A percentile compares a stretch with the other conserved stretches of the same genome.
Conservation (phyloP, 2,888 invertebrate genomes). For the Drosophila peninsularis region DNA sequence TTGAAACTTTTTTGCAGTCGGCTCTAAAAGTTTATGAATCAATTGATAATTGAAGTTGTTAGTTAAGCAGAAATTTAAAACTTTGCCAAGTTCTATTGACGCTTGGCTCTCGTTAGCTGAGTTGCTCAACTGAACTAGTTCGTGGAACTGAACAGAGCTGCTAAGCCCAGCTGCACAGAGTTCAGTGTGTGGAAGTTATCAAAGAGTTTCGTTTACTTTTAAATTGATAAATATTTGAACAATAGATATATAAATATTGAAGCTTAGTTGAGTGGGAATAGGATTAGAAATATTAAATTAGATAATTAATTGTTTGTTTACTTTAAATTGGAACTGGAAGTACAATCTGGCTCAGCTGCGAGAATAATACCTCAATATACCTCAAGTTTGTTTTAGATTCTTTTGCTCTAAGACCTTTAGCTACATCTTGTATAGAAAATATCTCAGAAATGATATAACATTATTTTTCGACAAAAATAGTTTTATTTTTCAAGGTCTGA, state of each 20-base stretch:
- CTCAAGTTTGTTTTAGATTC: not conserved
- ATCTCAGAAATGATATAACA: not conserved
- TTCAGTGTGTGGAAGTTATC: too few species aligned
- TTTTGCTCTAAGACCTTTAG: not conserved
- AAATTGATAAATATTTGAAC: not conserved
- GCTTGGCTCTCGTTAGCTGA: slow-evolving; percentile 1
- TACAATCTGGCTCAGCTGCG: not conserved
- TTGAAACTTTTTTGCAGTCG: slow-evolving; percentile 12
- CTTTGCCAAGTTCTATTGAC: not conserved
- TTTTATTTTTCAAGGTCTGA: not conserved
- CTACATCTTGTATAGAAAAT: not conserved
- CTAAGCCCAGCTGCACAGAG: too few species aligned
- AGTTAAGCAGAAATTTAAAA: not conserved
- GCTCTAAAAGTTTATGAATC: slow-evolving; percentile 14
- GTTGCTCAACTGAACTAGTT: slow-evolving; percentile 2
- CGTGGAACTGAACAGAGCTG: not conserved
- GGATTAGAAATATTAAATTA: not conserved
- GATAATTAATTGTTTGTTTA: not conserved
- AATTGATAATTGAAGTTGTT: slow-evolving; percentile 22
- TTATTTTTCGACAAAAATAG: not conserved
- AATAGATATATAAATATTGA: not conserved
- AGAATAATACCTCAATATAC: not conserved
- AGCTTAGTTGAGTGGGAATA: not conserved
- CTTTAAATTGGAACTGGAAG: not conserved
- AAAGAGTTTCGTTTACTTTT: not conserved